Evolutionary conservation across 2,888 invertebrate genomes (phyloP).

Genomic region (Lasioglossum marginatum): DNA sequence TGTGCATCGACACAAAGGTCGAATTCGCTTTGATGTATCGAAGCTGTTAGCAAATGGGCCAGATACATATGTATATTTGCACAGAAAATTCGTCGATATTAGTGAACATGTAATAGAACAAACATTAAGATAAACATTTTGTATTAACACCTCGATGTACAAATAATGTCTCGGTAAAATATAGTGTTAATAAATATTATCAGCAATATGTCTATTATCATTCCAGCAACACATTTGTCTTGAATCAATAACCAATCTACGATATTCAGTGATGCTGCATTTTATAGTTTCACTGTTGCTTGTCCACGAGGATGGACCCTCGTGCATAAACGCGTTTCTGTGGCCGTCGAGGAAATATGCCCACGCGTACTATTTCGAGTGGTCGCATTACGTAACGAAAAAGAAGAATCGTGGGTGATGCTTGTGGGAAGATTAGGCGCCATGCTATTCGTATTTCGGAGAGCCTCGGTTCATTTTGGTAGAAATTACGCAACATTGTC

Average conservation of each 20-base stretch:
- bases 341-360: conserved; percentile 53
- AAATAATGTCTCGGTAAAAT: background rate
- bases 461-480: background rate
- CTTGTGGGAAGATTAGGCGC: conserved; percentile 26
- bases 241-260: background rate
- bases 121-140: background rate
- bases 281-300: background rate
- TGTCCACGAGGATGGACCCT: conserved; percentile 16
- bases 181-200: background rate
- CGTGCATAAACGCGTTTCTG: conserved; percentile 20
- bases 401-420: conserved; percentile 41
- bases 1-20: background rate
- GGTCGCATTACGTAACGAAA: conserved; percentile 60
- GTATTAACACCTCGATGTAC: too few species aligned
- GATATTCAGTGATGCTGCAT: too few species aligned
- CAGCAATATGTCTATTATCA: too few species aligned
- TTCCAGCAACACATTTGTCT: too few species aligned
- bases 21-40: background rate
- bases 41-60: background rate
- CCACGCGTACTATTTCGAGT: conserved; percentile 79
- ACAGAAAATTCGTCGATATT: background rate
- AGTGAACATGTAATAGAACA: background rate
- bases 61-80: background rate
- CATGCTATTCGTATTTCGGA: conserved; percentile 25
- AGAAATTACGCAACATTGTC: conserved; percentile 3